Percentiles rank a stretch among this genome's conserved stretches.
Evolutionary conservation across 2,797 vertebrate species (phyloP).

Genomic region (Coendou prehensilis): DNA sequence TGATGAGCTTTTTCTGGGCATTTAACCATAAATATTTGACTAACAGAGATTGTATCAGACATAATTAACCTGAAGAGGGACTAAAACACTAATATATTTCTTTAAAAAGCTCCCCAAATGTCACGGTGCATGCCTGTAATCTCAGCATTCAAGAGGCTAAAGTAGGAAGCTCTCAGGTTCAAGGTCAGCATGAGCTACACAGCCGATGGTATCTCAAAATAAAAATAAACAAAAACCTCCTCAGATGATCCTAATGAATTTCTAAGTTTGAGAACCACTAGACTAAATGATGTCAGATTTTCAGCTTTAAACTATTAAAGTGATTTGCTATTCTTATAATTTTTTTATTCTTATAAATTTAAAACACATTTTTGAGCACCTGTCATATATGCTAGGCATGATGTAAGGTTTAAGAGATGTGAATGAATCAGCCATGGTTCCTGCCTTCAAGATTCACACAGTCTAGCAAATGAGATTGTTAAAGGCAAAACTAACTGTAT

Average conservation of each 20-base stretch:
- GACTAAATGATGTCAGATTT: neutral
- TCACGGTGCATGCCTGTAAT: neutral
- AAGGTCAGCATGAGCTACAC: neutral
- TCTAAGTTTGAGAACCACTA: neutral
- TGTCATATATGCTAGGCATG: neutral
- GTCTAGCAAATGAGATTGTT: neutral
- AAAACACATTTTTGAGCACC: neutral
- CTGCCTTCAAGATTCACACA: neutral
- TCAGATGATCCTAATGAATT: neutral
- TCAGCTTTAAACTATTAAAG: neutral
- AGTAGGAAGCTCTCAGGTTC: neutral
- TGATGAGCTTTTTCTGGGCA: neutral
- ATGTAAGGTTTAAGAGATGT: neutral
- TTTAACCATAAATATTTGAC: conserved; percentile 9
- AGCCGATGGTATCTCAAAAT: neutral
- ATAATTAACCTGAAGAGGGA: neutral
- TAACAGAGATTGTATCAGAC: neutral
- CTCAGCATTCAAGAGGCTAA: neutral
- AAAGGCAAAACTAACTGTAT: conserved; percentile 23
- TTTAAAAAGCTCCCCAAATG: neutral
- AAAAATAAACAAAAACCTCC: neutral
- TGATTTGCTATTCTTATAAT: neutral
- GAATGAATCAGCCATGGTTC: neutral
- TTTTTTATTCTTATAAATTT: neutral
- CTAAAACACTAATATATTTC: neutral